These are phyloP conservation scores for Harpalus rufipes DNA, from an alignment of 2,888 invertebrate genomes.

Conservation along the genomic window DNA sequence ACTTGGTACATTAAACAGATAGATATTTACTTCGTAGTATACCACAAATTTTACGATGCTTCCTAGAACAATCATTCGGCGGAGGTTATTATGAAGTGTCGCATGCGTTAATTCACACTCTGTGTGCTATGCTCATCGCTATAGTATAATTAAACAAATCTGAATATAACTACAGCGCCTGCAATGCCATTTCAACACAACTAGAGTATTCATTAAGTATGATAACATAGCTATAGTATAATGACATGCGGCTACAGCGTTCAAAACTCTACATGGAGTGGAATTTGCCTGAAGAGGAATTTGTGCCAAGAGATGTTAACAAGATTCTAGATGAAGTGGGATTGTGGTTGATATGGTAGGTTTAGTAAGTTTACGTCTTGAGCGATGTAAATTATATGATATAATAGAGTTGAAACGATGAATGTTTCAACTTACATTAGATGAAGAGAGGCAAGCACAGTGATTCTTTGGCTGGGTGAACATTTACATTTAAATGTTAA, in stretches of 20 bases:
- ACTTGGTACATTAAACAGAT: not conserved
- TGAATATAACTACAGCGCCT: constrained; percentile 9
- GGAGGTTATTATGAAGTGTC: constrained; percentile 14
- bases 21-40: not conserved
- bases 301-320: constrained; percentile 19
- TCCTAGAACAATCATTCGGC: constrained; percentile 25
- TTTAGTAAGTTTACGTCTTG: not conserved
- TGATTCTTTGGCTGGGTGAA: too few relatives aligned
- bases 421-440: too few relatives aligned
- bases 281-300: constrained; percentile 20
- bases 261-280: constrained; percentile 20
- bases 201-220: constrained; percentile 21
- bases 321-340: not conserved
- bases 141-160: constrained; percentile 28
- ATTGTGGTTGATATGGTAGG: not conserved
- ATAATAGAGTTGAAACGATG: too few relatives aligned
- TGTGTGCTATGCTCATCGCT: not conserved
- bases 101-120: not conserved
- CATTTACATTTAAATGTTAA: too few relatives aligned
- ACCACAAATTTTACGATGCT: constrained; percentile 9
- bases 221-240: not conserved
- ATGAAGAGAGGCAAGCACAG: too few relatives aligned
- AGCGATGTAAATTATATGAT: not conserved
- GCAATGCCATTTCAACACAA: not conserved
- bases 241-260: not conserved